Evolutionary conservation across 2,113 vertebrate genomes (phyloP).

Genomic region (Entomyzon cyanotis): DNA sequence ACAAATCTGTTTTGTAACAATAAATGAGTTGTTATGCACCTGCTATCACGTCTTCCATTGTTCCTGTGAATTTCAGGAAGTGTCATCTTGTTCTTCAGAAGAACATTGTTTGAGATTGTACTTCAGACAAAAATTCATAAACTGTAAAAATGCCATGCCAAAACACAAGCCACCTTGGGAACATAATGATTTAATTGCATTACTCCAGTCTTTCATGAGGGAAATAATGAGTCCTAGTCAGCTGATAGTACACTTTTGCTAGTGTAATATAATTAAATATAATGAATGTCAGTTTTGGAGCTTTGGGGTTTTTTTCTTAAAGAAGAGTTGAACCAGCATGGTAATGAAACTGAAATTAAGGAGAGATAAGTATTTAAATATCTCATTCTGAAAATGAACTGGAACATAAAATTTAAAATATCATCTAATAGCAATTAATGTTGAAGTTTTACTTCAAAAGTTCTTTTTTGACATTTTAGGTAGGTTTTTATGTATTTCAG

Average conservation of each 20-base stretch:
- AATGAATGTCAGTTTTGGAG: neutral
- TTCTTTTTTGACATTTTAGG: neutral
- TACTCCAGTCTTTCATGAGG: neutral
- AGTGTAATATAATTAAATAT: neutral
- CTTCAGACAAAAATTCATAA: neutral
- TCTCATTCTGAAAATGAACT: neutral
- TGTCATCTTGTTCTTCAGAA: neutral
- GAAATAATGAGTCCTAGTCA: neutral
- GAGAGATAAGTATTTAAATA: neutral
- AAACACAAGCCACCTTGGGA: neutral
- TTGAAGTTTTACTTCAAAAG: neutral
- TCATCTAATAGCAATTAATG: neutral
- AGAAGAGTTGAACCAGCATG: neutral
- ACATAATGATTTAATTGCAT: neutral
- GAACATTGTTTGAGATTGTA: neutral
- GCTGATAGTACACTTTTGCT: neutral
- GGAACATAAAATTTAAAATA: neutral
- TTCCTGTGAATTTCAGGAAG: neutral
- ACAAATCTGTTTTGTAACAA: neutral
- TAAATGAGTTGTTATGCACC: neutral
- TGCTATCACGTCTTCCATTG: neutral
- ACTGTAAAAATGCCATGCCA: neutral
- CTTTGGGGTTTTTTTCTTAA: neutral
- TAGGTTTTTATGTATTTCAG: neutral
- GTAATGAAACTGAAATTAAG: neutral